phyloP scores from a whole-genome alignment of 1,140 invertebrate species.

The Caenorhabditis latens region DNA sequence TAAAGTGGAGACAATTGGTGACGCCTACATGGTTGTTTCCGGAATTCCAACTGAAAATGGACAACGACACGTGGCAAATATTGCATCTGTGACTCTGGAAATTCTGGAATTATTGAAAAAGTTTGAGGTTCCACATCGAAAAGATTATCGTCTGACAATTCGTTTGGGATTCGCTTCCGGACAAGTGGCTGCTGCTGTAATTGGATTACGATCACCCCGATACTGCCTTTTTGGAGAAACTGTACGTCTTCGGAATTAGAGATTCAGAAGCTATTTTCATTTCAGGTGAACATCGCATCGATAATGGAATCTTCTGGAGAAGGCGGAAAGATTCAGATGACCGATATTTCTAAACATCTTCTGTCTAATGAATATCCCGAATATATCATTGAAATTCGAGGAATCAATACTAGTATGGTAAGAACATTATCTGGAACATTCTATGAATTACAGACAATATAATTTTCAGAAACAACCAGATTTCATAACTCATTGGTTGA shows the following conservation, averaged over 20 bases:
- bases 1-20: slow-evolving; percentile 91
- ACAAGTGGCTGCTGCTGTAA: slow-evolving; percentile 78
- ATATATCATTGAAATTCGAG: slow-evolving; percentile 64
- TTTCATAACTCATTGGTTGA: slow-evolving; percentile 55
- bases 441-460: background rate
- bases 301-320: slow-evolving; percentile 93
- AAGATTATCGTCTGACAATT: slow-evolving; percentile 31
- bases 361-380: slow-evolving; percentile 70
- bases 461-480: slow-evolving; percentile 45
- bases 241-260: slow-evolving; percentile 81
- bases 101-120: background rate
- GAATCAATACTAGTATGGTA: slow-evolving; percentile 70
- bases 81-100: slow-evolving; percentile 74
- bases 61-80: slow-evolving; percentile 80
- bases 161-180: slow-evolving; percentile 66
- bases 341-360: slow-evolving; percentile 66
- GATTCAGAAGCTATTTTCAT: background rate
- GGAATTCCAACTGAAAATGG: slow-evolving; percentile 79
- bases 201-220: slow-evolving; percentile 78
- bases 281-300: slow-evolving; percentile 87
- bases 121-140: slow-evolving; percentile 51
- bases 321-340: slow-evolving; percentile 72
- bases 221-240: slow-evolving; percentile 86
- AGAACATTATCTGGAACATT: slow-evolving; percentile 4
- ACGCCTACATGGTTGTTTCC: slow-evolving; percentile 91